Percentiles rank a stretch among this genome's conserved stretches.
Evolutionary conservation across 53 echinoderm and acorn worm species (phyloP).

Genomic region (Temnopleurus reevesii): DNA sequence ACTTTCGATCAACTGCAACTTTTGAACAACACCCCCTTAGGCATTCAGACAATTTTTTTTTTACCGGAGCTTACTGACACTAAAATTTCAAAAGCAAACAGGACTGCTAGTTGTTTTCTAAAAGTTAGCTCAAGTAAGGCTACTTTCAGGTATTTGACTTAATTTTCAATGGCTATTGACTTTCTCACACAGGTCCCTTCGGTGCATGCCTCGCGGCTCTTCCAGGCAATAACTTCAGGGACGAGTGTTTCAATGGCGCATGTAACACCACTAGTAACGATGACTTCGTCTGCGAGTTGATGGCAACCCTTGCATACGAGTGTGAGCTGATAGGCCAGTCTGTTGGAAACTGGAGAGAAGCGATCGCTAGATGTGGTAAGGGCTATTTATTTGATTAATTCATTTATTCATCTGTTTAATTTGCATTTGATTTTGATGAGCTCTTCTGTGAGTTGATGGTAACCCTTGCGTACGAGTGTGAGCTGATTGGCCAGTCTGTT

Average conservation of each 20-base stretch:
- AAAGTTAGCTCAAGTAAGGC: too few relatives aligned
- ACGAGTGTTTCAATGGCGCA: neutral
- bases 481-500: neutral
- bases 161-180: neutral
- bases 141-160: too few relatives aligned
- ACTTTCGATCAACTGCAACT: too few relatives aligned
- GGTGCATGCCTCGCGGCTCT: neutral
- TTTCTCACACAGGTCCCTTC: neutral
- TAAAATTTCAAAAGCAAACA: too few relatives aligned
- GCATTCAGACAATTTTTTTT: too few relatives aligned
- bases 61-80: too few relatives aligned
- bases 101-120: too few relatives aligned
- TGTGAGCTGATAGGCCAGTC: neutral
- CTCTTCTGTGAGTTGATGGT: slow-evolving; percentile 48
- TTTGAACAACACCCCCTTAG: too few relatives aligned
- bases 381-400: too few relatives aligned
- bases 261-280: neutral
- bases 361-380: slow-evolving; percentile 18
- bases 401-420: too few relatives aligned
- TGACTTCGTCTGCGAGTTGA: slow-evolving; percentile 46
- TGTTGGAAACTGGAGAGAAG: slow-evolving; percentile 32
- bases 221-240: neutral
- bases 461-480: slow-evolving; percentile 30
- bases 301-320: slow-evolving; percentile 9
- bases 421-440: too few relatives aligned